Evolutionary conservation across 2,113 vertebrate species (phyloP), one percentile per base, ranked within the genome.

Genomic region (Octodon degus): DNA sequence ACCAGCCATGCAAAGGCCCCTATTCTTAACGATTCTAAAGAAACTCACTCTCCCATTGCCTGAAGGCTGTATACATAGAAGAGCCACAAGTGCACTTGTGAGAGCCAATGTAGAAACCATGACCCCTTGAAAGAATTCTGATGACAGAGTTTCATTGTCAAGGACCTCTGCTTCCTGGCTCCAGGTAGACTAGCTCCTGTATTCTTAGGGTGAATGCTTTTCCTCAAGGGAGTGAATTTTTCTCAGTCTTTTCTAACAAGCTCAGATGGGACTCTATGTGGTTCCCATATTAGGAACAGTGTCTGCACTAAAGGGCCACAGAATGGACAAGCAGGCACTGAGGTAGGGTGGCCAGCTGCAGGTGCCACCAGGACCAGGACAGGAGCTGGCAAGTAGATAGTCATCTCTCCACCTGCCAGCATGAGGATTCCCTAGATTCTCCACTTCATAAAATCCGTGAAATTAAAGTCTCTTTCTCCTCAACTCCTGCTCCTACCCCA

Each of bases 21-120:
- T 85, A 19, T 93, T 89, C 43, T 89, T 24, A 84, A 58, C 16
- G 27, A 74, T 86, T 94, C 85, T 94, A 27, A 55, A 93, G 68
- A 24, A 86, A 86, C 53, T 3, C n/a, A 19, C 22, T 92, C 86
- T 94, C 17, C 19, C 67, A 20, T 89, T 84, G 11, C 65, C 67
- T 2, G 43, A 88, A 85, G 77, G 10, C 16, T n/a, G 6, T 81
- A 60, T 93, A 93, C 62, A 53, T 86, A 67, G 87, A 34, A 77
- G 93, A 40, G 74, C 83, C 90, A 60, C 40, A 90, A 81, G 50
- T 84, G 34, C 9, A 70, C 60, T 87, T 80, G 83, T 79, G 58
- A 37, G 40, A 62, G 65, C 43, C 63, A 67, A 60, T 2, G 16
- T 77, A 72, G 72, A 96, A 94, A 62, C 55, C 34, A 32, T n/a